A percentile compares a stretch with the other conserved stretches of the same genome.
These are phyloP conservation scores for Micrasema longulum DNA, from an alignment of 1,140 invertebrate genomes.

Conservation along the genomic window DNA sequence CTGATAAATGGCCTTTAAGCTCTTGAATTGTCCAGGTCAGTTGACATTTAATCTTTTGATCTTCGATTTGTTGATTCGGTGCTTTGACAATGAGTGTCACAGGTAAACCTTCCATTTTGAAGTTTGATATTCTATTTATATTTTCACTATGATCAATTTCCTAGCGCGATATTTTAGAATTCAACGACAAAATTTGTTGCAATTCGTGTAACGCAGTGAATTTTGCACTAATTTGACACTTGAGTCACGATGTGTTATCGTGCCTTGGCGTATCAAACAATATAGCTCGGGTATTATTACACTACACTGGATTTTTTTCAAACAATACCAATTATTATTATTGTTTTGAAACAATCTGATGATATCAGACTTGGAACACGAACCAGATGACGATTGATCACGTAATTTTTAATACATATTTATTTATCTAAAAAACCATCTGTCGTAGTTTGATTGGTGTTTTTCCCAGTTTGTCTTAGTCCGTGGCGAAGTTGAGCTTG, in stretches of 20 bases:
- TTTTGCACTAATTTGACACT: not conserved
- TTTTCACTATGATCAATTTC: not conserved
- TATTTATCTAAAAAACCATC: conserved; percentile 48
- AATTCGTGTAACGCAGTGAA: not conserved
- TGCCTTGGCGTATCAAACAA: no score
- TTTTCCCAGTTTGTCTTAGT: conserved; percentile 4
- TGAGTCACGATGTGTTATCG: not conserved
- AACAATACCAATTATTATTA: no score
- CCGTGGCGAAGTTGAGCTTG: not conserved
- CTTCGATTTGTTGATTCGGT: conserved; percentile 89
- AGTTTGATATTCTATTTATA: conserved; percentile 14
- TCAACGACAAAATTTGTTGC: not conserved
- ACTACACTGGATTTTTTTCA: no score
- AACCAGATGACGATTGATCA: no score
- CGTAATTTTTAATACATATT: conserved; percentile 42
- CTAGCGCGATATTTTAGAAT: no score
- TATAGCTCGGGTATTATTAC: no score
- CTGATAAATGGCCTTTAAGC: conserved; percentile 84
- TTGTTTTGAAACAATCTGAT: no score
- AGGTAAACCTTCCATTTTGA: conserved; percentile 62
- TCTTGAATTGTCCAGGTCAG: conserved; percentile 86
- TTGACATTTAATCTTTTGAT: conserved; percentile 85
- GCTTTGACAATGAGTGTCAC: conserved; percentile 87
- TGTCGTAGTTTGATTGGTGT: conserved; percentile 43
- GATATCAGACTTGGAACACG: no score